Percentiles rank a stretch among this genome's conserved stretches.
These are phyloP conservation scores for Drosophila nr. perissopoda DNA, from an alignment of 2,888 invertebrate genomes.

Conservation along the genomic window DNA sequence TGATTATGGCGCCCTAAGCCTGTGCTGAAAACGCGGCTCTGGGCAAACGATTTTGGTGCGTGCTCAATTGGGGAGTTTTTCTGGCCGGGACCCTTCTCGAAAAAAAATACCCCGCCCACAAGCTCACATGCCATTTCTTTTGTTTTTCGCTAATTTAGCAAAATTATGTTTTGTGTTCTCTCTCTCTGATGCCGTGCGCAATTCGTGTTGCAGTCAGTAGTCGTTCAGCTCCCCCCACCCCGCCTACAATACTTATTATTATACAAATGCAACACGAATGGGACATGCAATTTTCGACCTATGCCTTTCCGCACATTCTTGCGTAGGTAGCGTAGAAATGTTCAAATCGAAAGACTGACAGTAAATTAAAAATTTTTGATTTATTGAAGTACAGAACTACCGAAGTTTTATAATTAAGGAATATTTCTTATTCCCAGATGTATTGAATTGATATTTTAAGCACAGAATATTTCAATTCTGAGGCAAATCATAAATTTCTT, in stretches of 20 bases:
- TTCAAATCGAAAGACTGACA: neutral
- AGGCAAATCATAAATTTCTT: neutral
- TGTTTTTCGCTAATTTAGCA: conserved; percentile 82
- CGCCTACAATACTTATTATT: conserved; percentile 35
- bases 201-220: conserved; percentile 56
- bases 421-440: neutral
- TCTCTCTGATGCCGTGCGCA: conserved; percentile 42
- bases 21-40: conserved; percentile 28
- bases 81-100: conserved; percentile 19
- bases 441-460: neutral
- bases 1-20: conserved; percentile 62
- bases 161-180: conserved; percentile 78
- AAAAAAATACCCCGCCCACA: conserved; percentile 29
- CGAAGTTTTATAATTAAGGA: accelerated
- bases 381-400: neutral
- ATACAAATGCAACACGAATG: conserved; percentile 68
- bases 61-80: conserved; percentile 82
- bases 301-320: conserved; percentile 12
- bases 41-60: conserved; percentile 78
- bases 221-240: conserved; percentile 11
- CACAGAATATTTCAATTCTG: neutral
- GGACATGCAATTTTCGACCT: conserved; percentile 67
- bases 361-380: neutral
- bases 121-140: conserved; percentile 68
- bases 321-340: neutral